A percentile compares a stretch with the other conserved stretches of the same genome.
These are phyloP conservation scores for Brachyalestes nurse DNA, from an alignment of 2,797 vertebrate genomes.

Conservation along the genomic window DNA sequence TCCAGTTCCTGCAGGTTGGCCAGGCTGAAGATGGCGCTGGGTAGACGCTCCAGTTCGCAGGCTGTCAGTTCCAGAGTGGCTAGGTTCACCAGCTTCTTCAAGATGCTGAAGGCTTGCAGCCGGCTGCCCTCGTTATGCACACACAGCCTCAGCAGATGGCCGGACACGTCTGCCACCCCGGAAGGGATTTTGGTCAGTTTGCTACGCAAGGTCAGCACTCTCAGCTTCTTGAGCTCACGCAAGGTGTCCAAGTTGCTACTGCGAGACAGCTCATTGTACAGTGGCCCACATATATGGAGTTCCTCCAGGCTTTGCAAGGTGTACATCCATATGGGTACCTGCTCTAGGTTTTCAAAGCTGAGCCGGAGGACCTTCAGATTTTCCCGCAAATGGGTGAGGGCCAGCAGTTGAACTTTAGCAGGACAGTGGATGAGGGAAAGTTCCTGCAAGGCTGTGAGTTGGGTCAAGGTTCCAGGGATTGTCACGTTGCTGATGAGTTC, in stretches of 20 bases:
- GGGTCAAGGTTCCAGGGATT: constrained; percentile 79
- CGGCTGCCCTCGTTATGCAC: constrained; percentile 84
- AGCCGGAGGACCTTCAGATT: constrained; percentile 82
- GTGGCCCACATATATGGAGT: constrained; percentile 82
- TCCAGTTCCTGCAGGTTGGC: constrained; percentile 85
- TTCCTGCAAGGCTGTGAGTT: constrained; percentile 83
- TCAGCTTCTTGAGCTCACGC: constrained; percentile 83
- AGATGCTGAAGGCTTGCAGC: constrained; percentile 82
- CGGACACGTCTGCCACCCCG: constrained; percentile 77
- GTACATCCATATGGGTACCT: constrained; percentile 88
- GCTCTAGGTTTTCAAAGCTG: constrained; percentile 80
- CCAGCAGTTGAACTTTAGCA: constrained; percentile 81
- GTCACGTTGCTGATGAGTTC: constrained; percentile 84
- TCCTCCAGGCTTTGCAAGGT: constrained; percentile 83
- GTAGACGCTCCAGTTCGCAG: constrained; percentile 87
- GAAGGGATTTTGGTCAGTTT: constrained; percentile 85
- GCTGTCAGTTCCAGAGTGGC: constrained; percentile 82
- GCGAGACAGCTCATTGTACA: constrained; percentile 79
- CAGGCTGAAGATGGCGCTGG: constrained; percentile 88
- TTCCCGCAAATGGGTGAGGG: constrained; percentile 81
- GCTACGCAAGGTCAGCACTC: constrained; percentile 78
- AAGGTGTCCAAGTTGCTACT: constrained; percentile 80
- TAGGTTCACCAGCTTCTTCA: constrained; percentile 84
- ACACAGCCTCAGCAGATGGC: constrained; percentile 80
- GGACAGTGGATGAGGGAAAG: constrained; percentile 83